Evolutionary conservation across 2,888 invertebrate species (phyloP).

Genomic region (Drosophila limbata): DNA sequence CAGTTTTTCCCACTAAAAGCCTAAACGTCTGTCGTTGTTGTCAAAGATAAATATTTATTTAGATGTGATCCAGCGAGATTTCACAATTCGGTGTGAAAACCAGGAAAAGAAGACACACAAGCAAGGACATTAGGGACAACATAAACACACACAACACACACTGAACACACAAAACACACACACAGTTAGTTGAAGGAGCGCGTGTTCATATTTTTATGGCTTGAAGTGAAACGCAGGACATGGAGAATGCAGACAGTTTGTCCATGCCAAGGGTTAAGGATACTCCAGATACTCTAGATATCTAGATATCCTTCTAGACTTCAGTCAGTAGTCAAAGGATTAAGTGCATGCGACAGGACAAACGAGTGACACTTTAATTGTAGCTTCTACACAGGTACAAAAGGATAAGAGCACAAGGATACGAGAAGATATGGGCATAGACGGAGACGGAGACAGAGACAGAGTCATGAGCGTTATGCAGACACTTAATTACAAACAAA

Average conservation of each 20-base stretch:
- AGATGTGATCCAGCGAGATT: constrained; percentile 70
- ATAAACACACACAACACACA: constrained; percentile 2
- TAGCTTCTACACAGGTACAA: constrained; percentile 47
- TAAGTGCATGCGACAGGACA: constrained; percentile 32
- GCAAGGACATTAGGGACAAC: constrained; percentile 48
- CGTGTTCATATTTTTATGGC: constrained; percentile 27
- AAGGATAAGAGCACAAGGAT: neutral
- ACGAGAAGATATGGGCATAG: neutral
- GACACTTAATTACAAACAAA: constrained; percentile 34
- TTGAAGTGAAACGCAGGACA: constrained; percentile 49
- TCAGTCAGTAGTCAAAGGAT: constrained; percentile 52
- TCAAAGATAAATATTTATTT: constrained; percentile 75
- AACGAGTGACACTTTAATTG: constrained; percentile 47
- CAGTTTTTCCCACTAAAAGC: constrained; percentile 73
- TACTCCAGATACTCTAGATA: constrained; percentile 5
- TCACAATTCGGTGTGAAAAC: constrained; percentile 71
- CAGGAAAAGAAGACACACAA: constrained; percentile 30
- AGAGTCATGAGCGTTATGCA: constrained; percentile 24
- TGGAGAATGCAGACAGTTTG: neutral
- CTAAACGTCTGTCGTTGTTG: constrained; percentile 58
- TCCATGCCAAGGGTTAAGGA: constrained; percentile 28
- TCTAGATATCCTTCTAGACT: constrained; percentile 18
- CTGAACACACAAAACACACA: constrained; percentile 7
- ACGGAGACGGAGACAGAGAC: neutral
- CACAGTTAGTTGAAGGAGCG: constrained; percentile 31